phyloP scores from a whole-genome alignment of 2,888 invertebrate species.

The Drosophila helvetica region DNA sequence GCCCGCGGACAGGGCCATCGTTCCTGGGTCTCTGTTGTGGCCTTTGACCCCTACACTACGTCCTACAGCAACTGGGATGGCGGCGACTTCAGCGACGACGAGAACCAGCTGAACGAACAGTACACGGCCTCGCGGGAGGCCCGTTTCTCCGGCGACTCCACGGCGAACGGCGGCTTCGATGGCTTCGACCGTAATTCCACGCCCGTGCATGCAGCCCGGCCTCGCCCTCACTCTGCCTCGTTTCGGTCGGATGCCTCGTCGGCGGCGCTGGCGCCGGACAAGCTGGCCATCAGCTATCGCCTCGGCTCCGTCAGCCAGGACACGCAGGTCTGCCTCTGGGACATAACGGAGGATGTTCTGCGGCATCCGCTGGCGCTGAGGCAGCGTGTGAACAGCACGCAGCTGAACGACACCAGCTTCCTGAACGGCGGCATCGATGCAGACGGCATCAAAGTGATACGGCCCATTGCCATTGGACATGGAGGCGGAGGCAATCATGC shows the following conservation, averaged over 20 bases:
- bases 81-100: slow-evolving; percentile 86
- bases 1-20: slow-evolving; percentile 99
- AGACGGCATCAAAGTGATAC: slow-evolving; percentile 82
- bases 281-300: slow-evolving; percentile 89
- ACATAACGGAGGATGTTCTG: slow-evolving; percentile 97
- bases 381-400: slow-evolving; percentile 81
- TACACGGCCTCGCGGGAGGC: slow-evolving; percentile 72
- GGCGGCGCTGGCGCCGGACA: slow-evolving; percentile 82
- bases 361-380: slow-evolving; percentile 86
- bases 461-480: slow-evolving; percentile 81
- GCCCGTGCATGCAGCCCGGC: slow-evolving; percentile 75
- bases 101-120: slow-evolving; percentile 83
- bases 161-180: slow-evolving; percentile 81
- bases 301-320: slow-evolving; percentile 98
- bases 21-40: slow-evolving; percentile 99
- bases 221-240: slow-evolving; percentile 82
- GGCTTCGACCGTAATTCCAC: slow-evolving; percentile 80
- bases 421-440: slow-evolving; percentile 81
- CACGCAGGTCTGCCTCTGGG: slow-evolving; percentile 99
- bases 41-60: slow-evolving; percentile 95
- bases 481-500: slow-evolving; percentile 38
- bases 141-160: slow-evolving; percentile 75
- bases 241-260: slow-evolving; percentile 83
- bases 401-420: slow-evolving; percentile 76
- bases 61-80: slow-evolving; percentile 87